These are phyloP conservation scores for Lithophane socia DNA, from an alignment of 2,888 invertebrate species.

Conservation along the genomic window DNA sequence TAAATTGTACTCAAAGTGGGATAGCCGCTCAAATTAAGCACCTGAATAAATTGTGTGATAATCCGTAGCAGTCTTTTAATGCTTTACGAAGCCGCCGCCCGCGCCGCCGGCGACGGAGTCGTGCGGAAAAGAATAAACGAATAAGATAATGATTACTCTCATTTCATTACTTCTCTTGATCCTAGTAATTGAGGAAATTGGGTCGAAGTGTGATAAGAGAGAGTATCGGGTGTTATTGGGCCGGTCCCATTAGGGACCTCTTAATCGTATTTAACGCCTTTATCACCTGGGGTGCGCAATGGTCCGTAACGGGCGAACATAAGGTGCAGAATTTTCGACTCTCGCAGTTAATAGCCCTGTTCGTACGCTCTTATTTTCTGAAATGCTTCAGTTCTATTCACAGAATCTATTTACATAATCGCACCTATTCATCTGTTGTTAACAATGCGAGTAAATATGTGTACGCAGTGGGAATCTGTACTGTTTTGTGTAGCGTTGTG, in stretches of 20 bases:
- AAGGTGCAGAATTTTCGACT: constrained; percentile 71
- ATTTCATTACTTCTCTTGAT: constrained; percentile 90
- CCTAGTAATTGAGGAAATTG: constrained; percentile 89
- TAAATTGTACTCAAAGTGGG: constrained; percentile 88
- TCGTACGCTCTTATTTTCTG: constrained; percentile 67
- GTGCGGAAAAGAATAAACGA: constrained; percentile 83
- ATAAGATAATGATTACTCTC: constrained; percentile 89
- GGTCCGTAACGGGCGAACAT: constrained; percentile 77
- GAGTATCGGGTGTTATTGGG: constrained; percentile 83
- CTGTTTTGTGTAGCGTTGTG: constrained; percentile 53
- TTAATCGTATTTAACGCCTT: constrained; percentile 88
- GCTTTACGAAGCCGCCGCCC: constrained; percentile 82
- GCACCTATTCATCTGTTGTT: constrained; percentile 66
- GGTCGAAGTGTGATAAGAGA: constrained; percentile 86
- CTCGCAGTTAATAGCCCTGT: constrained; percentile 67
- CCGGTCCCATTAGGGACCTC: constrained; percentile 83
- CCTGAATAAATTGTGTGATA: constrained; percentile 90
- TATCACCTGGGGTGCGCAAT: constrained; percentile 88
- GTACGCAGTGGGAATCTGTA: constrained; percentile 50
- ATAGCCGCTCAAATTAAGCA: constrained; percentile 89
- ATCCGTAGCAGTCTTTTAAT: constrained; percentile 89
- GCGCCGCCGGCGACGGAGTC: constrained; percentile 75
- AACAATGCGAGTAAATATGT: constrained; percentile 65
- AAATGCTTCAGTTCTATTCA: constrained; percentile 63
- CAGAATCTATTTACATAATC: constrained; percentile 70